Base-by-base conservation (phyloP, 2,113 vertebrate species). In the Fulica atra region DNA sequence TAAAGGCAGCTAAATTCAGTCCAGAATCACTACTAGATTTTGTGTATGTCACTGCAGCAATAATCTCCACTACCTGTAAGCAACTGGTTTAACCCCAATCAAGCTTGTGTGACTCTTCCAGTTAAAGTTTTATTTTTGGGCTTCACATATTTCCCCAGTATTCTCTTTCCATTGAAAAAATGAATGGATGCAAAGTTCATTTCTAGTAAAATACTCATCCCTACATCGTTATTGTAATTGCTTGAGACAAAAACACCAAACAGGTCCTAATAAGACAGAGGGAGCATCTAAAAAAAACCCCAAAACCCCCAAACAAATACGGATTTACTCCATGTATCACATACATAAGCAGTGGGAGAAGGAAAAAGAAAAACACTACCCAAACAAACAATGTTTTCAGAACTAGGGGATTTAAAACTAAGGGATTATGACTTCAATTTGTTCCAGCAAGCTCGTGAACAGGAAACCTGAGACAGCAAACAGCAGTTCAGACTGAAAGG, bases 371-470 rank as follows among this genome's bases (percentile, higher is more conserved):
- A 46, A 46, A 46, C 44, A 53, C 16, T 26, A 54, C 28, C 29
- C 54, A 53, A 26, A 53, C 17, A 87, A 92, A 36, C 33, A 53
- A 69, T n/a, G 54, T 50, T 88, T 82, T 77, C 59, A 90, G 77
- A 94, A 86, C 23, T 7, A 61, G 10, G 21, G 50, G 82, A 93
- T 92, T 92, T 96, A 79, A 85, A 90, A 90, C 40, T 76, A 26
- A 0, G 29, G 19, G 74, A 95, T 95, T 94, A 96, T 23, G 26
- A 77, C 36, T 90, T 92, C 74, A 83, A 50, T 80, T 79, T 63
- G 40, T 70, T 77, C 24, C 33, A 80, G 63, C 36, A 93, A 82
- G 53, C 29, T 88, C 53, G 53, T 12, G 11, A 92, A 89, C 50
- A 79, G 89, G 70, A 96, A 87, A 80, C 31, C 8, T 23, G 29